Base-by-base conservation (phyloP, 1,140 invertebrate genomes). In the Tetragnatha versicolor region DNA sequence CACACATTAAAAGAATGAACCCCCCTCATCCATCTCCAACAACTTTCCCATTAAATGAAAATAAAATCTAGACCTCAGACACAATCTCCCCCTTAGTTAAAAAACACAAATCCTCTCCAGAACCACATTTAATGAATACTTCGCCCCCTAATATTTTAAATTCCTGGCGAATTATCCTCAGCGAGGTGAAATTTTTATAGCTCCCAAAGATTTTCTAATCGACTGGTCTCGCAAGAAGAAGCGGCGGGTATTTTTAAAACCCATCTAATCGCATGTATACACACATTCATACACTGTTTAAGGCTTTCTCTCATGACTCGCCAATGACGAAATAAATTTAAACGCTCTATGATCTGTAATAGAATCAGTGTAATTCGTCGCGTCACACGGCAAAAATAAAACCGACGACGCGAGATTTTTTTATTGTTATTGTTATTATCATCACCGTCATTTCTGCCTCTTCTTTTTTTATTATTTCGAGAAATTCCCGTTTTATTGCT, bases 301-400 rank as follows among this genome's bases (percentile, higher is more conserved):
- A 77, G 55, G 45, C 37, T 37, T 49, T 53, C 42, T 20, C 42
- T 29, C 7, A 49, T 6, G 60, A 58, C 7, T 42, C 45, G 10
- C 60, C 60, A 66, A 77, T 65, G 61, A 77, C 51, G 73, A 77
- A 77, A 77, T 65, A 77, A 77, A 77, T 77, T 77, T 77, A 77
- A 77, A 61, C 60, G 60, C 60, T 65, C 73, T 77, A 77, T 77
- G 73, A 77, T 77, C 73, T 65, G 73, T 77, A 77, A 77, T 77
- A 53, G 73, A 77, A 77, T 77, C 60, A 53, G 73, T 47, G 66
- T 77, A 77, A 77, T 77, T 77, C 73, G 60, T 66, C 66, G 66
- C 47, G 39, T 73, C 70, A 73, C 27, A 58, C 14, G 35, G 6
- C 33, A 51, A 68, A 17, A 68, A 65, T 27, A 55, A 66, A 35